Evolutionary conservation across 2,888 invertebrate genomes (phyloP), one percentile per base, ranked within the genome.

Genomic region (Cantharis nigra): DNA sequence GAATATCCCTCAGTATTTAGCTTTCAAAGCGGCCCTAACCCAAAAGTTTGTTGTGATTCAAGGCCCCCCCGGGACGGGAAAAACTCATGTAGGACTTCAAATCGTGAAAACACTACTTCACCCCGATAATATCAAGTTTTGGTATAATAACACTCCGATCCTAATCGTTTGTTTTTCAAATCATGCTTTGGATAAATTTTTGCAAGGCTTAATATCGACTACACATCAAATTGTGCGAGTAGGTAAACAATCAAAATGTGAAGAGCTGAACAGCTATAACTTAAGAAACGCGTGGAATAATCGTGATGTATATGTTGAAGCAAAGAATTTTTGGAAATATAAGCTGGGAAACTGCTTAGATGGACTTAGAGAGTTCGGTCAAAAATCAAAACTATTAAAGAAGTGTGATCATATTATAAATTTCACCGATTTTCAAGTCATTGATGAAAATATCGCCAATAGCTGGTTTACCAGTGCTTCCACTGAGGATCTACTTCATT

Each of bases 11-110:
- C 96, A 97, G 87, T 87, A 90, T 78, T 85, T 87, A 49, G 96
- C 96, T 0, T 92, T 92, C 83, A 90, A 91, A 81, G 90, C 92
- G 49, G 94, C 95, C 0, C 84, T 97, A 3, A 93, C 92, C 0
- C 90, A 91, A 83, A 93, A 96, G 87, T 92, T 96, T 80, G 92
- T 92, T 0, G 90, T 96, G 0, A 94, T 96, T 78, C 96, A 96
- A 89, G 97, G 97, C 0, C 96, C 96, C 0, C 96, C 97, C 0
- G 97, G 97, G 2, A 96, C 96, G 0, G 97, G 96, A 0, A 97
- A 96, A 90, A 96, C 96, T 0, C 94, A 91, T 86, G 87, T 96
- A 78, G 96, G 96, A 0, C 88, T 95, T 33, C 93, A 94, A 90
- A 92, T 97, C 16, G 92, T 94, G 0, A 89, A 92, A 73, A 91